phyloP scores from a whole-genome alignment of 2,888 invertebrate species.

The Eupeodes luniger region DNA sequence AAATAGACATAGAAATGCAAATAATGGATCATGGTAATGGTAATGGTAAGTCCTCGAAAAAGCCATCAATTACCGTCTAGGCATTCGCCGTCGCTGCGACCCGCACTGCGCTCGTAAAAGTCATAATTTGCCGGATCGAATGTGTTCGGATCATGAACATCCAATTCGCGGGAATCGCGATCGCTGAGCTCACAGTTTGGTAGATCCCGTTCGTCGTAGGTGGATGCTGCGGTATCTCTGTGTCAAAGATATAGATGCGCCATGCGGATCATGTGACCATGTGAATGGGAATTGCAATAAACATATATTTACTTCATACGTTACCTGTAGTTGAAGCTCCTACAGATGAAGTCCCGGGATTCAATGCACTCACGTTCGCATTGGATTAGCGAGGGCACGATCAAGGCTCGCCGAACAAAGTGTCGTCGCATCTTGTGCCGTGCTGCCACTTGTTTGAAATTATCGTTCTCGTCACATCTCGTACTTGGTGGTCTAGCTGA shows the following conservation, averaged over 20 bases:
- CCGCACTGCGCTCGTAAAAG: constrained; percentile 92
- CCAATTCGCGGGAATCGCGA: constrained; percentile 92
- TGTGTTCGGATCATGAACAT: constrained; percentile 92
- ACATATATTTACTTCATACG: constrained; percentile 17
- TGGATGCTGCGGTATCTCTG: constrained; percentile 86
- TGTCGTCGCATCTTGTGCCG: constrained; percentile 91
- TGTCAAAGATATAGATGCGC: constrained; percentile 78
- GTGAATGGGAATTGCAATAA: not conserved
- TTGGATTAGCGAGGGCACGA: constrained; percentile 90
- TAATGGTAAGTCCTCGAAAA: constrained; percentile 1
- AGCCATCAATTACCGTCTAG: constrained; percentile 89
- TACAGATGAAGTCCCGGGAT: constrained; percentile 92
- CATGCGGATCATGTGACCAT: constrained; percentile 42
- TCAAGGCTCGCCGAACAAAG: constrained; percentile 90
- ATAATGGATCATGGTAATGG: constrained; percentile 51
- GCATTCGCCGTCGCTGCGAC: constrained; percentile 90
- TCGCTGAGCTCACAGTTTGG: constrained; percentile 95
- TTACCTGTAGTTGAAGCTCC: constrained; percentile 93
- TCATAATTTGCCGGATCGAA: constrained; percentile 94
- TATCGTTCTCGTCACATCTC: constrained; percentile 92
- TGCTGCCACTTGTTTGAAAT: constrained; percentile 92
- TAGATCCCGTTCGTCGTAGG: constrained; percentile 86
- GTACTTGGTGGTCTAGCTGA: constrained; percentile 84
- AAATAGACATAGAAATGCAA: constrained; percentile 48
- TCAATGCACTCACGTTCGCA: constrained; percentile 94